Evolutionary conservation across 2,797 vertebrate genomes (phyloP), one percentile per base, ranked within the genome.

Genomic region (Pempheris klunzingeri): DNA sequence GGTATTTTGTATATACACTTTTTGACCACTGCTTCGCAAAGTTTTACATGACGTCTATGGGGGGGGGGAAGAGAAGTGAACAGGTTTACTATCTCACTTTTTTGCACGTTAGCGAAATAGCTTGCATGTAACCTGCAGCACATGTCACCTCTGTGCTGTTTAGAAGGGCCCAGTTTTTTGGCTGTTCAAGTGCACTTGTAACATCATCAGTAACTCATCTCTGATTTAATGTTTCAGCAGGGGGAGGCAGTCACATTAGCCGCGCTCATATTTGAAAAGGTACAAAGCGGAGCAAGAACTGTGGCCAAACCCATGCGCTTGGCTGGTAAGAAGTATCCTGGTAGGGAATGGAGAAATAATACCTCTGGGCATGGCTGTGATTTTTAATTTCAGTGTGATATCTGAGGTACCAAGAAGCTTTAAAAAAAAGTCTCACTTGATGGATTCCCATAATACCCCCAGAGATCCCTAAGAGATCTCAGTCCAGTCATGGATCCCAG

Each of bases 1-100:
- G 75, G 64, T 80, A 26, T 90, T 93, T 92, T 95, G 93, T 94
- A 94, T 85, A 93, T 92, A 93, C 77, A 88, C 77, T 83, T 85
- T 82, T 84, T 53, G 59, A 73, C 70, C 74, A 32, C 85, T 12
- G 91, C 91, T 93, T 90, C 28, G 83, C 87, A 83, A 65, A 55
- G 22, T 81, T 78, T 87, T 74, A 58, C 77, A 55, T 61, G 58
- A 85, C 65, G 61, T 74, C 76, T 55, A 66, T 22, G 34, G 26
- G 12, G 24, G 18, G 57, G 5, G 49, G 32, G 43, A 30, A 47
- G 3, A 34, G 26, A 65, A 46, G 74, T 30, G 72, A 82, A 63
- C 62, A 22, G 58, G 69, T 88, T 66, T 65, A 83, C 70, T 81
- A 63, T 79, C 83, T 87, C 71, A 83, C 80, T 83, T 87, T 91